These are phyloP conservation scores for Pycnonotus jocosus DNA, from an alignment of 2,113 vertebrate species.

Conservation along the genomic window DNA sequence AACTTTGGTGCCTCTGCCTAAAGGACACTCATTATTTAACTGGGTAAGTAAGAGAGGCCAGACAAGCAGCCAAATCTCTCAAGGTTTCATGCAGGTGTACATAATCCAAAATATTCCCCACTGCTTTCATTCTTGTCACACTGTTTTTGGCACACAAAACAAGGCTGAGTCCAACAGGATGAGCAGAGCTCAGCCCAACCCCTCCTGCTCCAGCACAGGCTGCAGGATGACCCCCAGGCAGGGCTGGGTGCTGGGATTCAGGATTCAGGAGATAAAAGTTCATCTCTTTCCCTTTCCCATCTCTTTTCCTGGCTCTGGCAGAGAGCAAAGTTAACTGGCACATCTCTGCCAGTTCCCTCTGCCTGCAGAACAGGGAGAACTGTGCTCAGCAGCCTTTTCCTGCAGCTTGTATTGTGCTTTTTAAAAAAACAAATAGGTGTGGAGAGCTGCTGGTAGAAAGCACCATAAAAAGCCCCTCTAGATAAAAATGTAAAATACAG, in stretches of 20 bases:
- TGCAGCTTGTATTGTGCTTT: neutral
- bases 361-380: neutral
- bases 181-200: neutral
- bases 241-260: fast-evolving
- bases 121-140: neutral
- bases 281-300: neutral
- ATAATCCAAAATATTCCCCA: neutral
- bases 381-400: neutral
- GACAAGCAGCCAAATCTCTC: neutral
- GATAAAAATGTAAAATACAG: neutral
- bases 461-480: neutral
- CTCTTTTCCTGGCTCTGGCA: neutral
- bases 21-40: neutral
- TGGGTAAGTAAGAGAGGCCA: neutral
- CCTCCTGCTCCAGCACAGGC: fast-evolving
- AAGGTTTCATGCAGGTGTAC: neutral
- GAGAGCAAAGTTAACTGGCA: neutral
- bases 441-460: neutral
- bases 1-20: neutral
- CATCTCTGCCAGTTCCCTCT: neutral
- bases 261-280: neutral
- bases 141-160: neutral
- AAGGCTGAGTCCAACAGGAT: fast-evolving
- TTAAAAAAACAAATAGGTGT: neutral
- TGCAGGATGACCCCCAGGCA: neutral